Percentiles rank a stretch among this genome's conserved stretches.
phyloP scores from a whole-genome alignment of 2,113 vertebrate species.

The Lophotis ruficrista region DNA sequence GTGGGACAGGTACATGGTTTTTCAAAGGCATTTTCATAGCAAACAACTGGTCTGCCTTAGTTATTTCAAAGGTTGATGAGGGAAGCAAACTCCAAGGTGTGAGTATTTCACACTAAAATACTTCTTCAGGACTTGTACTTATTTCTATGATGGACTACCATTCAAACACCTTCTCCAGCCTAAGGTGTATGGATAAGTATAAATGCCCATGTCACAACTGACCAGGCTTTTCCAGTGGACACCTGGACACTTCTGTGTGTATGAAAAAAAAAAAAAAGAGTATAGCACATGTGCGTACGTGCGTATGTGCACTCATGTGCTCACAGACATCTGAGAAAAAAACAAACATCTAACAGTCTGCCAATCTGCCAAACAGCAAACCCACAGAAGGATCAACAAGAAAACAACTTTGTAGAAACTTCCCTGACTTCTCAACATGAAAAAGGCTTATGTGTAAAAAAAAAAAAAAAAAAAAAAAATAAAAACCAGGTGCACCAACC shows the following conservation, averaged over 20 bases:
- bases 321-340: not conserved
- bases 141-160: not conserved
- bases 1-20: not conserved
- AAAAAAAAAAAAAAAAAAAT: not conserved
- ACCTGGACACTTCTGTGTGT: not conserved
- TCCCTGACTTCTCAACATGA: not conserved
- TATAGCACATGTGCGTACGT: not conserved
- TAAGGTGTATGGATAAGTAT: not conserved
- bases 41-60: not conserved
- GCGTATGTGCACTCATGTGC: too few relatives aligned
- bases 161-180: not conserved
- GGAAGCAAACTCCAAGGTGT: not conserved
- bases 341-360: accelerated
- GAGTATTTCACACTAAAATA: not conserved
- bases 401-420: not conserved
- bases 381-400: not conserved
- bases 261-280: not conserved
- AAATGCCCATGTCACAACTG: not conserved
- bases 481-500: not conserved
- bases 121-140: not conserved
- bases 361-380: not conserved
- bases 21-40: not conserved
- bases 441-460: not conserved
- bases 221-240: not conserved
- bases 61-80: not conserved